phyloP scores from a whole-genome alignment of 2,888 invertebrate genomes.

The Blera fallax region DNA sequence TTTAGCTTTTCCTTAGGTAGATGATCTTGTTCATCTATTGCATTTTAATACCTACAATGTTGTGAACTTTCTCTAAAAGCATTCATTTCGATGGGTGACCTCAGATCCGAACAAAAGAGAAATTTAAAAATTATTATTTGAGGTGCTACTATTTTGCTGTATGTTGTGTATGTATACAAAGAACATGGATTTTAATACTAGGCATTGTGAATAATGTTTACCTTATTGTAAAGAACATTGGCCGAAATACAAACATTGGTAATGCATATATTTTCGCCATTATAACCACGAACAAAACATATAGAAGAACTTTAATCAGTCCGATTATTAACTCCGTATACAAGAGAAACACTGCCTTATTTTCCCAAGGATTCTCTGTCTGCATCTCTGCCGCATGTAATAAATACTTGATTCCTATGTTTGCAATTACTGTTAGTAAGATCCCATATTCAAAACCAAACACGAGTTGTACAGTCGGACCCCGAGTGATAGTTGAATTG shows the following conservation, averaged over 20 bases:
- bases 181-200: background rate
- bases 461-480: slow-evolving; percentile 98
- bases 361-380: slow-evolving; percentile 97
- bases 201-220: slow-evolving; percentile 76
- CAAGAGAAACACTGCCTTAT: slow-evolving; percentile 97
- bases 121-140: too few species aligned
- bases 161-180: too few species aligned
- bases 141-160: too few species aligned
- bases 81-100: too few species aligned
- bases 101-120: too few species aligned
- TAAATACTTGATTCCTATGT: slow-evolving; percentile 95
- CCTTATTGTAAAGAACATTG: slow-evolving; percentile 99
- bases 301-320: slow-evolving; percentile 91
- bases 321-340: slow-evolving; percentile 98
- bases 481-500: slow-evolving; percentile 94
- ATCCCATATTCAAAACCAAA: slow-evolving; percentile 99
- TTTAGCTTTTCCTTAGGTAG: too few species aligned
- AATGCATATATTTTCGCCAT: slow-evolving; percentile 99
- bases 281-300: slow-evolving; percentile 95
- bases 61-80: too few species aligned
- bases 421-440: slow-evolving; percentile 94
- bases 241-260: slow-evolving; percentile 98
- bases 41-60: too few species aligned
- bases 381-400: slow-evolving; percentile 92
- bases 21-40: too few species aligned